Evolutionary conservation across 2,888 invertebrate genomes (phyloP), one percentile per base, ranked within the genome.

Genomic region (Ecdyonurus torrentis): DNA sequence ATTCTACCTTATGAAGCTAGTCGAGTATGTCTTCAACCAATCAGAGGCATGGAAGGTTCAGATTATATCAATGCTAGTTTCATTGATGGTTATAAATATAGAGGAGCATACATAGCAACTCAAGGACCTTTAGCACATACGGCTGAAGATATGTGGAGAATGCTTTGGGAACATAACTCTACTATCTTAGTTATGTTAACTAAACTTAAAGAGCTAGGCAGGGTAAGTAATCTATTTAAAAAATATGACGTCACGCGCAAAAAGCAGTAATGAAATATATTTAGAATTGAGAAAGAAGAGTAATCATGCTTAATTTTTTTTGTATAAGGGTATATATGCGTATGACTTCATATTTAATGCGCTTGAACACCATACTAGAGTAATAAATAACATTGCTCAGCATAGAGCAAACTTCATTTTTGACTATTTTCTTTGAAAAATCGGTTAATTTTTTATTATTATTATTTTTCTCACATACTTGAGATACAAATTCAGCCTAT

Each of bases 131-230:
- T 98, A 64, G 85, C 88, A 61, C 95, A 98, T 72, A 98, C 98
- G 0, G 92, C 94, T 0, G 97, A 97, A 70, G 99, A 99, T 75
- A 92, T 99, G 75, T 99, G 99, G 99, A 82, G 98, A 65, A 98
- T 98, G 97, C 81, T 99, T 58, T 99, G 99, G 99, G 98, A 99
- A 74, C 97, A 98, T 75, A 98, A 99, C 75, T 97, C 97, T 1
- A 97, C 96, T 53, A 98, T 99, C 73, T 90, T 99, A 67, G 99
- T 99, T 25, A 99, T 99, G 97, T 78, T 99, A 69, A 98, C 97
- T 19, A 97, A 97, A 74, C 81, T 97, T 65, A 90, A 96, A 74
- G 97, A 98, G 78, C 94, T 97, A 92, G 96, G 97, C 71, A 81
- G 97, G 75, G 92, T 92, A 78, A 81, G 88, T n/a, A n/a, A n/a